Evolutionary conservation across 1,140 invertebrate species (phyloP), one percentile per base, ranked within the genome.

Genomic region (Grapholita molesta): DNA sequence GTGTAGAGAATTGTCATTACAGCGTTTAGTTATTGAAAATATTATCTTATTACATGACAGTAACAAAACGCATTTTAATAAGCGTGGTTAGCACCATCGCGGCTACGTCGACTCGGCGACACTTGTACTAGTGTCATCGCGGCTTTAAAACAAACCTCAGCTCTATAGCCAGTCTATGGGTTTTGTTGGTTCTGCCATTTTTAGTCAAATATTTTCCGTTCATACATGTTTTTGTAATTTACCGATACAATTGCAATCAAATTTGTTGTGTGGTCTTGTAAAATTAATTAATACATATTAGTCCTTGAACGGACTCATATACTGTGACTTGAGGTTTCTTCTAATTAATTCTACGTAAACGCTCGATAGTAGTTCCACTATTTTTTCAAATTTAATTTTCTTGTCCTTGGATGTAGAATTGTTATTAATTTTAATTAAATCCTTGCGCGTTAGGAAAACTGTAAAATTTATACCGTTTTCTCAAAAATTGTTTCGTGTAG

Each of bases 201-300:
- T 91, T 87, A 89, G 84, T 89, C 86, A 91, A 89, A 83, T 86
- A 79, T 73, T 82, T 86, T 85, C 81, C 82, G 80, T 88, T 85
- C 81, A 85, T 84, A 80, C 82, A 78, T 80, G 79, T 74, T 84
- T 86, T 89, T 87, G 74, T 80, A 80, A 77, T 75, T 79, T 78
- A 79, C 69, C 76, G 69, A 64, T 81, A 78, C 69, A 84, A 85
- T 88, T 79, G 79, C 85, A 42, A 82, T 80, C 72, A 90, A 91
- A 91, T 90, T 80, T 86, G 78, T 82, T 75, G 88, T 88, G 84
- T 74, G 67, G 77, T 79, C 61, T 76, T 79, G 81, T 79, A 80
- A 86, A 65, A 87, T 81, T 77, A 77, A 75, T 76, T 75, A 30
- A 61, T 15, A n/a, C 12, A 18, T 61, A 61, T 61, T 61, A 9